These are phyloP conservation scores for Cylindroiulus punctatus DNA, from an alignment of 2,888 invertebrate genomes.

Conservation along the genomic window DNA sequence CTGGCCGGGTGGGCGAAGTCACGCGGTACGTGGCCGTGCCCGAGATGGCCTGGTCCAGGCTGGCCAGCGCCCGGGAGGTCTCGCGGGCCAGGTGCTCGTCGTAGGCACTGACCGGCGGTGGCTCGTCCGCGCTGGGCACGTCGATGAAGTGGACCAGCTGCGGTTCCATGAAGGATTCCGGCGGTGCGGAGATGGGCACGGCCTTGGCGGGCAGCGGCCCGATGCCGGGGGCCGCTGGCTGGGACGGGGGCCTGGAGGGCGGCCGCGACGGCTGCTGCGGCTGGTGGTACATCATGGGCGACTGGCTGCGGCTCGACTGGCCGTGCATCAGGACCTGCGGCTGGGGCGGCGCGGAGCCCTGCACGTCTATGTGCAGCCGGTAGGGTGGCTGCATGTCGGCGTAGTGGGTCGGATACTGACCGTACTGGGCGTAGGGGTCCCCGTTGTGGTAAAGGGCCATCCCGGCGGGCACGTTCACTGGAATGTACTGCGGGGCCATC, in stretches of 20 bases:
- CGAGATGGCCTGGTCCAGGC: conserved; percentile 52
- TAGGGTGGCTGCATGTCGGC: conserved; percentile 48
- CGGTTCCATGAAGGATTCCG: conserved; percentile 89
- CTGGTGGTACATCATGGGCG: conserved; percentile 59
- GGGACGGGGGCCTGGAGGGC: conserved; percentile 52
- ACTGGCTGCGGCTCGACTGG: conserved; percentile 59
- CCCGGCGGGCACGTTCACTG: background rate
- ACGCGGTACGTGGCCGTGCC: conserved; percentile 58
- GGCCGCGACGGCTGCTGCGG: conserved; percentile 53
- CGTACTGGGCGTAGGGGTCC: conserved; percentile 50
- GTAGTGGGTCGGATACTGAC: conserved; percentile 48
- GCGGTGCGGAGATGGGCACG: conserved; percentile 74
- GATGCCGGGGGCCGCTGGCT: conserved; percentile 59
- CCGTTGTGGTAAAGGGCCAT: conserved; percentile 34
- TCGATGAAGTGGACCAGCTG: conserved; percentile 93
- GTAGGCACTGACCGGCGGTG: background rate
- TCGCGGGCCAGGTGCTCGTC: conserved; percentile 47
- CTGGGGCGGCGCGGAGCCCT: conserved; percentile 26
- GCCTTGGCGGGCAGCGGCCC: conserved; percentile 67
- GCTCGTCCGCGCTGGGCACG: conserved; percentile 52
- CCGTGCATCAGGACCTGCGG: conserved; percentile 56
- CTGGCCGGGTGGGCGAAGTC: conserved; percentile 84
- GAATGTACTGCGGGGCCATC: conserved; percentile 50
- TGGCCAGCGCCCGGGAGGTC: conserved; percentile 42
- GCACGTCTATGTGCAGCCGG: conserved; percentile 55